Evolutionary conservation across 1,140 invertebrate genomes (phyloP).

Genomic region (Asobara japonica): DNA sequence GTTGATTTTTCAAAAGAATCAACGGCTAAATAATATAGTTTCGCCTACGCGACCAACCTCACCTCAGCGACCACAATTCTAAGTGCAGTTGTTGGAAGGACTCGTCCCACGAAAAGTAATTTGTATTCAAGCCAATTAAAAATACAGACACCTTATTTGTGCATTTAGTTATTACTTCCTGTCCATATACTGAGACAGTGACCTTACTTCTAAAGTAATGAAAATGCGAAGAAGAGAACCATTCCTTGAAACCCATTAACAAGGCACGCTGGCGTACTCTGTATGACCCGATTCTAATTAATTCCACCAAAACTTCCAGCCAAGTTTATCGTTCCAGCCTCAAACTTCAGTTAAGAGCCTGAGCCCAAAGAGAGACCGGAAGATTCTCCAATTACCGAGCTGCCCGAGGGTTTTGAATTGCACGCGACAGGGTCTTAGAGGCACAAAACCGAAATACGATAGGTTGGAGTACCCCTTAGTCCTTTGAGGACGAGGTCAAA

Average conservation of each 20-base stretch:
- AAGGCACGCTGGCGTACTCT: neutral
- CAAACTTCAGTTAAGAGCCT: conserved; percentile 12
- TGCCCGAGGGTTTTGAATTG: conserved; percentile 22
- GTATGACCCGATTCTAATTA: conserved; percentile 47
- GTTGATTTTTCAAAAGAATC: too few species aligned
- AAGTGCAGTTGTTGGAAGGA: too few species aligned
- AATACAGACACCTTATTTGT: too few species aligned
- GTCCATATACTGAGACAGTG: neutral
- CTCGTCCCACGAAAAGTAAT: too few species aligned
- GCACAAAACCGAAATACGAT: conserved; percentile 16
- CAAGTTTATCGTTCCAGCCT: conserved; percentile 39
- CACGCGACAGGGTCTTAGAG: conserved; percentile 15
- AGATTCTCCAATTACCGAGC: conserved; percentile 35
- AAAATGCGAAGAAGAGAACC: neutral
- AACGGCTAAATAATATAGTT: too few species aligned
- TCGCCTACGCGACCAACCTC: too few species aligned
- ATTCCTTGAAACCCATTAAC: conserved; percentile 15
- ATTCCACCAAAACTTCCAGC: conserved; percentile 38
- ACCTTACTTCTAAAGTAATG: neutral
- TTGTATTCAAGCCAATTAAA: too few species aligned
- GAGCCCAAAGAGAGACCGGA: conserved; percentile 1
- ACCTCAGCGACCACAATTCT: too few species aligned
- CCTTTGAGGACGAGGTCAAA: neutral
- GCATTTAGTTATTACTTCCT: too few species aligned
- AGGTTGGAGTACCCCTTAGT: neutral